Conservation (phyloP, 2,797 vertebrate genomes). For the Taenioides sp. region DNA sequence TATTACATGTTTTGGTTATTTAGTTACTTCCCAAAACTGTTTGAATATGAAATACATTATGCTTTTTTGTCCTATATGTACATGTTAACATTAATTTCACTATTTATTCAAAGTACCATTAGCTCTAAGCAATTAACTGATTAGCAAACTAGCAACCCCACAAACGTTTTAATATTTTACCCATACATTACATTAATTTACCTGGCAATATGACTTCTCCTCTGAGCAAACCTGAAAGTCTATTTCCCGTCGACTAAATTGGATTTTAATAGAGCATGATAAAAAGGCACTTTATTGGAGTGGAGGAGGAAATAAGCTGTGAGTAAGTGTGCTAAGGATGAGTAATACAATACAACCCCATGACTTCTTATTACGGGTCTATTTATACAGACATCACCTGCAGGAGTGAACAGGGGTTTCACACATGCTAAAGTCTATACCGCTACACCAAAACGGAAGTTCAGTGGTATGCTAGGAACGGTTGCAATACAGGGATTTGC, state of each 20-base stretch:
- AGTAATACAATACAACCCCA: slow-evolving; percentile 4
- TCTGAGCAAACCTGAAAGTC: not conserved
- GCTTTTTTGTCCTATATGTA: not conserved
- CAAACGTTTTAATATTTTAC: not conserved
- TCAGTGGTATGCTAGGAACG: not conserved
- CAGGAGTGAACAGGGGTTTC: not conserved
- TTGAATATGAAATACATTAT: too few relatives aligned
- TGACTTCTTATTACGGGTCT: not conserved
- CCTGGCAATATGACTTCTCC: not conserved
- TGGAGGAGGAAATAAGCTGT: slow-evolving; percentile 4
- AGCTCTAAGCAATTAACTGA: not conserved
- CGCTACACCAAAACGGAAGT: not conserved
- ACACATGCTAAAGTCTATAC: not conserved
- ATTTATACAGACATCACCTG: not conserved
- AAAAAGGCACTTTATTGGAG: slow-evolving; percentile 9
- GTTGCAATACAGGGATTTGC: too few relatives aligned
- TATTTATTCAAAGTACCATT: not conserved
- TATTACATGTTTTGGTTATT: too few relatives aligned
- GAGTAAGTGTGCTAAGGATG: slow-evolving; percentile 10
- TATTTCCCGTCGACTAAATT: not conserved
- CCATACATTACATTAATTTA: not conserved
- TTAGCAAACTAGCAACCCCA: not conserved
- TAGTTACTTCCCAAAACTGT: too few relatives aligned
- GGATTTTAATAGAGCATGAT: slow-evolving; percentile 3
- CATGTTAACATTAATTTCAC: not conserved